Conservation (phyloP, 2,113 vertebrate genomes). For the Pseudolaguvia tuberculata region DNA sequence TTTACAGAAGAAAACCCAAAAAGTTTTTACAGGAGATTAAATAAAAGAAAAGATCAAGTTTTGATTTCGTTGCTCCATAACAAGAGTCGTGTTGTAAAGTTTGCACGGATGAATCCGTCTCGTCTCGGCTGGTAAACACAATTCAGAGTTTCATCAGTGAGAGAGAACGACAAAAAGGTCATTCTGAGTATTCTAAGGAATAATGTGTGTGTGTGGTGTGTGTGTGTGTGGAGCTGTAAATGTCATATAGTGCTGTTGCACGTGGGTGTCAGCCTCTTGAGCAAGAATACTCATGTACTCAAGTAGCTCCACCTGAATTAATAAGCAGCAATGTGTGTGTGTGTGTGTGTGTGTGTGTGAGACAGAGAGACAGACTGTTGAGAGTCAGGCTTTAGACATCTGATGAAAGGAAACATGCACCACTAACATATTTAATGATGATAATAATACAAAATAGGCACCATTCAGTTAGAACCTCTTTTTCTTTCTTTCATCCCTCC, state of each 20-base stretch:
- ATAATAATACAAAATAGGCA: constrained; percentile 56
- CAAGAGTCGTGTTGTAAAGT: neutral
- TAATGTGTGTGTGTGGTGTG: neutral
- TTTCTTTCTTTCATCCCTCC: too few relatives aligned
- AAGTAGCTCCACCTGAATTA: neutral
- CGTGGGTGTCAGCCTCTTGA: neutral
- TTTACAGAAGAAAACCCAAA: neutral
- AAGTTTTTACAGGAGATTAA: neutral
- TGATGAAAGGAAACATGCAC: constrained; percentile 42
- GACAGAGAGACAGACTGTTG: too few relatives aligned
- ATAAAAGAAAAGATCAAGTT: too few relatives aligned
- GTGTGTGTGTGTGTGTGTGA: neutral
- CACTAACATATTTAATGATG: constrained; percentile 59
- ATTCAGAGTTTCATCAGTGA: neutral
- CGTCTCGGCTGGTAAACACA: neutral
- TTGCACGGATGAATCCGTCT: neutral
- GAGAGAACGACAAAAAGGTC: neutral
- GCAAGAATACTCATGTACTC: neutral
- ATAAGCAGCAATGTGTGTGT: neutral
- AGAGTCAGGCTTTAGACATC: neutral
- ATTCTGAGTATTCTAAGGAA: neutral
- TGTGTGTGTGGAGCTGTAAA: constrained; percentile 4
- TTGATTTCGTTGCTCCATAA: neutral
- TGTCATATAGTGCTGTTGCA: constrained; percentile 16
- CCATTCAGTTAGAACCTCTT: constrained; percentile 39